These are phyloP conservation scores for Acleris laterana DNA, from an alignment of 2,888 invertebrate genomes.

Conservation along the genomic window DNA sequence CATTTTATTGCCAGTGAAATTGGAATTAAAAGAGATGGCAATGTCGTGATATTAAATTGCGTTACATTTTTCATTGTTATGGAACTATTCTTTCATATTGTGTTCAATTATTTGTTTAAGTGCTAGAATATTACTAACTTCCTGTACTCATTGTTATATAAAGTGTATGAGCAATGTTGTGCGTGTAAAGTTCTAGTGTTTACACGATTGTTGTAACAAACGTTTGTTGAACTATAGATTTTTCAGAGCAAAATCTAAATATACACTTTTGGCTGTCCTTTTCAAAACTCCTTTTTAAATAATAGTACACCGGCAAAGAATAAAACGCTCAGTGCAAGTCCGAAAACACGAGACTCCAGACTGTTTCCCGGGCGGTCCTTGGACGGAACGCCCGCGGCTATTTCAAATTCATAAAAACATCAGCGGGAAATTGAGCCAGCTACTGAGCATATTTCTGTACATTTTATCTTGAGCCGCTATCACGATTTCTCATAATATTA, in stretches of 20 bases:
- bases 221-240: no score
- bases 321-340: not conserved
- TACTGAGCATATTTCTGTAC: constrained; percentile 51
- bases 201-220: no score
- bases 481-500: constrained; percentile 47
- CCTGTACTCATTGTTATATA: no score
- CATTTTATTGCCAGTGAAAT: not conserved
- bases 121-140: no score
- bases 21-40: constrained; percentile 3
- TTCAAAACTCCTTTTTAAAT: no score
- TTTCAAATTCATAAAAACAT: constrained; percentile 64
- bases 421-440: constrained; percentile 52
- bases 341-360: not conserved
- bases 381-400: constrained; percentile 37
- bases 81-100: no score
- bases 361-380: not conserved
- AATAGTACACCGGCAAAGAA: no score
- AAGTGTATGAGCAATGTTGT: no score
- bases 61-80: not conserved
- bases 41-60: not conserved
- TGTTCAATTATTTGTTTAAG: no score
- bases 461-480: constrained; percentile 43
- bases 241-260: no score
- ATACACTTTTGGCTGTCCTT: no score
- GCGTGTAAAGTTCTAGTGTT: no score